These are phyloP conservation scores for Zosterops hypoxanthus DNA, from an alignment of 2,113 vertebrate genomes.

Conservation along the genomic window DNA sequence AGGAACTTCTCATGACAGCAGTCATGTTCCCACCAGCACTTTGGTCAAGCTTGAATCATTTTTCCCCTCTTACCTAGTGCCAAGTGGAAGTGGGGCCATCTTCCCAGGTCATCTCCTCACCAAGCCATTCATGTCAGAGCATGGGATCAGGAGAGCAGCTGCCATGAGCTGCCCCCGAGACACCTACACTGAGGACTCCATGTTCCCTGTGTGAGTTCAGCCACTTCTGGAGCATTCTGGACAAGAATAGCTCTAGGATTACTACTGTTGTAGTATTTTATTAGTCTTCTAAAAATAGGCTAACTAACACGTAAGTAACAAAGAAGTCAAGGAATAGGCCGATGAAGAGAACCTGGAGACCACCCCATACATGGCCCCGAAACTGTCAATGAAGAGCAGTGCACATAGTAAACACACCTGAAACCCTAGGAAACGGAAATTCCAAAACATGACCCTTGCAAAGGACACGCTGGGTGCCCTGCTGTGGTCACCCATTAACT, in stretches of 20 bases:
- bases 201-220: neutral
- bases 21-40: slow-evolving; percentile 3
- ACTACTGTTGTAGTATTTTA: neutral
- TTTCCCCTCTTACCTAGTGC: neutral
- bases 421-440: neutral
- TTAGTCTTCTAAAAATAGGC: slow-evolving; percentile 17
- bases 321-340: neutral
- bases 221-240: neutral
- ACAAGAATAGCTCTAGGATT: neutral
- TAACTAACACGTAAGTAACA: neutral
- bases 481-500: slow-evolving; percentile 50
- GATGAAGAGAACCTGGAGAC: neutral
- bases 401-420: neutral
- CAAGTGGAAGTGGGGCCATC: neutral
- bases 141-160: neutral
- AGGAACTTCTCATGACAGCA: slow-evolving; percentile 26
- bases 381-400: neutral
- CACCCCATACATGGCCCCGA: neutral
- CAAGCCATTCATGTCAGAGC: neutral
- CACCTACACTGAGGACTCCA: neutral
- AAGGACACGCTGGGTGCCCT: neutral
- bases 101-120: neutral
- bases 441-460: neutral
- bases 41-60: neutral
- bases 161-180: neutral